Evolutionary conservation across 2,888 invertebrate species (phyloP), one percentile per base, ranked within the genome.

Genomic region (Odiellus spinosus): DNA sequence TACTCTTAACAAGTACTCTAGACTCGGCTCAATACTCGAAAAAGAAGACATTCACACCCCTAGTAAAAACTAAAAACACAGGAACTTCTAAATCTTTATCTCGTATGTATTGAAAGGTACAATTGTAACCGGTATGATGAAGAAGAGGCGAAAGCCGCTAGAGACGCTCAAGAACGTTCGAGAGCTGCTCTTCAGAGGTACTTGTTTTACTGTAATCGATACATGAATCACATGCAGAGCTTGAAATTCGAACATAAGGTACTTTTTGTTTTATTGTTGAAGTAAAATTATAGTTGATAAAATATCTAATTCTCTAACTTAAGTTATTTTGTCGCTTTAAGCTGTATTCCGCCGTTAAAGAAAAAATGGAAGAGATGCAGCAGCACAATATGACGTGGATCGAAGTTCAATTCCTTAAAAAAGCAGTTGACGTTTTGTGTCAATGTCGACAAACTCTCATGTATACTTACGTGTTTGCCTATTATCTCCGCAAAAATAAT

Each of bases 311-410:
- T n/a, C n/a, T n/a, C n/a, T n/a, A n/a, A n/a, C n/a, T n/a, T n/a
- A n/a, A 14, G 6, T 18, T 15, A 11, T 40, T 40, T 40, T n/a
- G n/a, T 40, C 5, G n/a, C 19, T 40, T 32, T 40, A 32, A 52
- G 52, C 74, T 96, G 48, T 91, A 93, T 70, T 85, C 88, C 6
- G 84, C 86, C 51, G 86, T 95, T 49, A 88, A 93, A 68, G 82
- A 83, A 65, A 96, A 95, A 73, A 96, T 96, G 95, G 93, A 95
- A 67, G 93, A 93, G 70, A 93, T 96, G 95, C 96, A 96, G 65
- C 90, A 91, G 64, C 88, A 91, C 67, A 90, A 90, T 66, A 95
- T 96, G 93, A 91, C 91, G 58, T 96, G 96, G 96, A 96, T 96
- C 62, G 96, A 96, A 77, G 93, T 95, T 53, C 95, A 98, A 75